phyloP scores from a whole-genome alignment of 2,888 invertebrate species.

The Acronicta leporina region DNA sequence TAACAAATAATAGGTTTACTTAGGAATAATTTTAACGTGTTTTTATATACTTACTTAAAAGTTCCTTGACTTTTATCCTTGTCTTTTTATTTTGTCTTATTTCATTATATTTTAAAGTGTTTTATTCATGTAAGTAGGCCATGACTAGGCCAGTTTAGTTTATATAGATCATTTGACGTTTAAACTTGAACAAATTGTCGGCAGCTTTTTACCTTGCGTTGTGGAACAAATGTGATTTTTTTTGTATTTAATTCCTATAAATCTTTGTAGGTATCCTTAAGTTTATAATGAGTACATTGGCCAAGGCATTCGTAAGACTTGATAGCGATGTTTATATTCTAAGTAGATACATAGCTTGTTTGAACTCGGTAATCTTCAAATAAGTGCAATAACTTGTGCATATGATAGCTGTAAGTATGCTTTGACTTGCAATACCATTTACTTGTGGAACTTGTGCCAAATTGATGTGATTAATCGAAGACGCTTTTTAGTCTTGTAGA shows the following conservation, averaged over 20 bases:
- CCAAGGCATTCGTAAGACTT: neutral
- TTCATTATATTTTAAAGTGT: constrained; percentile 22
- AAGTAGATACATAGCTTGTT: constrained; percentile 13
- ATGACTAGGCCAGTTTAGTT: constrained; percentile 48
- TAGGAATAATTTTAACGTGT: neutral
- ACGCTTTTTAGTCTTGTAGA: constrained; percentile 9
- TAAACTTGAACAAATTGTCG: constrained; percentile 14
- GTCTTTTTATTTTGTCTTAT: constrained; percentile 12
- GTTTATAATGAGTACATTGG: constrained; percentile 8
- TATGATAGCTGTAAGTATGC: constrained; percentile 20
- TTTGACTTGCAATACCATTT: constrained; percentile 8
- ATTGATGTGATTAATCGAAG: constrained; percentile 41
- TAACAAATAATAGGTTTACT: neutral
- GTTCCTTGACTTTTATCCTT: constrained; percentile 9
- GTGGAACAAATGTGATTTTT: constrained; percentile 49
- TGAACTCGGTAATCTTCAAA: neutral
- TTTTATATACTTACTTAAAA: neutral
- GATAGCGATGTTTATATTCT: neutral
- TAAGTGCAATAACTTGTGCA: constrained; percentile 11
- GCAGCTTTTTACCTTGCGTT: constrained; percentile 46
- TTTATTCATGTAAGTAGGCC: constrained; percentile 11
- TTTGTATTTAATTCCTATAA: constrained; percentile 10
- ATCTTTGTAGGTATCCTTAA: neutral
- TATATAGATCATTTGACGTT: constrained; percentile 10
- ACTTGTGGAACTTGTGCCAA: constrained; percentile 48